A percentile compares a stretch with the other conserved stretches of the same genome.
Evolutionary conservation across 2,113 vertebrate species (phyloP).

Genomic region (Ceyx margarethae): DNA sequence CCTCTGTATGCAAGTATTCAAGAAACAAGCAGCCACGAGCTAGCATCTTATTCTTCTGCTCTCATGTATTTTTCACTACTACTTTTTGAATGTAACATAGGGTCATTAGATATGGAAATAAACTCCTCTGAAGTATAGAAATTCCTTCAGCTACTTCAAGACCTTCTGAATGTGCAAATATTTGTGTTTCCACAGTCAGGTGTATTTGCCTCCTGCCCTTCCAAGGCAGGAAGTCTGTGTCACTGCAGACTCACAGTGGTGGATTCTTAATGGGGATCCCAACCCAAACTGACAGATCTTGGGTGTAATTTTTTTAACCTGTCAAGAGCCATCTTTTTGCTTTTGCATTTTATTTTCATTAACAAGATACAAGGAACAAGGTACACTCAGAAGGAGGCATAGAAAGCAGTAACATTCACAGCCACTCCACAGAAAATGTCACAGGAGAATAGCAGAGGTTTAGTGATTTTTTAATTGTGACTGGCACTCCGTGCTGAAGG

Average conservation of each 20-base stretch:
- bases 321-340: constrained; percentile 31
- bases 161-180: constrained; percentile 41
- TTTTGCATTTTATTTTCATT: constrained; percentile 35
- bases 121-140: neutral
- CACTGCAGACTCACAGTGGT: neutral
- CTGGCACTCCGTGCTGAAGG: neutral
- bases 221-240: constrained; percentile 39
- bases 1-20: neutral
- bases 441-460: neutral
- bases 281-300: constrained; percentile 51
- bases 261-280: constrained; percentile 53
- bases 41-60: neutral
- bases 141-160: neutral
- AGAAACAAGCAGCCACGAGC: neutral
- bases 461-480: neutral
- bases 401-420: neutral
- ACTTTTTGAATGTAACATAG: neutral
- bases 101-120: neutral
- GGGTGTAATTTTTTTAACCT: constrained; percentile 44
- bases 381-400: neutral
- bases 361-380: constrained; percentile 15
- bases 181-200: constrained; percentile 44
- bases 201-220: constrained; percentile 45
- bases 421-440: neutral
- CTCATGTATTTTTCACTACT: neutral